A percentile compares a stretch with the other conserved stretches of the same genome.
phyloP scores from a whole-genome alignment of 1,140 invertebrate species.

The Calliphora vicina region DNA sequence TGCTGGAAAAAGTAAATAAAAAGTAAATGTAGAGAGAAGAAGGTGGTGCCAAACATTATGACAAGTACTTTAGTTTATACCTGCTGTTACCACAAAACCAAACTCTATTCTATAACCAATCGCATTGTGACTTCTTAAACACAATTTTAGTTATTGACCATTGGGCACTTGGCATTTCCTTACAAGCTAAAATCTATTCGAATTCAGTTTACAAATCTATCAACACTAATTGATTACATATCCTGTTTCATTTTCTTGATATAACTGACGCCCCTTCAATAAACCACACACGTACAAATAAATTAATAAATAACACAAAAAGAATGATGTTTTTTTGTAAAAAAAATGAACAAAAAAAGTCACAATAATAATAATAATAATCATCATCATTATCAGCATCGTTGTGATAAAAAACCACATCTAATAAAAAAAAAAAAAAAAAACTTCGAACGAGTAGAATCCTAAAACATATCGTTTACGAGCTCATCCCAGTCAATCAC shows the following conservation, averaged over 20 bases:
- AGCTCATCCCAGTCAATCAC: conserved; percentile 29
- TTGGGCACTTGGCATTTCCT: not conserved
- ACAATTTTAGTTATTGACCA: not conserved
- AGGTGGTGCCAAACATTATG: not conserved
- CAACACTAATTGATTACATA: not conserved
- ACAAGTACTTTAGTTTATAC: not conserved
- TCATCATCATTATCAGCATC: not conserved
- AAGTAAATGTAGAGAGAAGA: not conserved
- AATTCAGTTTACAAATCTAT: too few relatives aligned
- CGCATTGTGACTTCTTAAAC: not conserved
- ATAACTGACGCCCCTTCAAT: not conserved
- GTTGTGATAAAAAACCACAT: conserved; percentile 13
- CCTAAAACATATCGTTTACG: not conserved
- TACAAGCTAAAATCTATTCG: too few relatives aligned
- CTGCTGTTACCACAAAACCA: not conserved
- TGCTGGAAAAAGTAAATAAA: not conserved
- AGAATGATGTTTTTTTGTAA: not conserved
- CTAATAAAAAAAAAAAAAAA: conserved; percentile 26
- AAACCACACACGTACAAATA: not conserved
- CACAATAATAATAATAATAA: not conserved
- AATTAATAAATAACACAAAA: not conserved
- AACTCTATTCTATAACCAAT: not conserved
- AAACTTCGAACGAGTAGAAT: too few relatives aligned
- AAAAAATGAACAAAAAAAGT: not conserved
- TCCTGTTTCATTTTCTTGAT: not conserved